Evolutionary conservation across 1,140 invertebrate genomes (phyloP).

Genomic region (Sipha flava): DNA sequence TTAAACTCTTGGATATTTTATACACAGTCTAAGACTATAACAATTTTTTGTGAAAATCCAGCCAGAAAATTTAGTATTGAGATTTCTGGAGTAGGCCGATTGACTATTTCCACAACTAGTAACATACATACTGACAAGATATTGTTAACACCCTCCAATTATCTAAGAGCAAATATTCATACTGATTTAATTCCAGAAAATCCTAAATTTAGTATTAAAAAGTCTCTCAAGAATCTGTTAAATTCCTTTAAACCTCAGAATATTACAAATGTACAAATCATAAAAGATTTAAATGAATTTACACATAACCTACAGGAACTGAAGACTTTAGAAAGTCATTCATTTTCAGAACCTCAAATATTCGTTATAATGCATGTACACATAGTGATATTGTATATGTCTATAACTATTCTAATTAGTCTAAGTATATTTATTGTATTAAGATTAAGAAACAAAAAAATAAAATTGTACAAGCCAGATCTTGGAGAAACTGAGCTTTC

Average conservation of each 20-base stretch:
- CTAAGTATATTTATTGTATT: background rate
- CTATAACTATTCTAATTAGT: background rate
- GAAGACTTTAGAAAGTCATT: background rate
- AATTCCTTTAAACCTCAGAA: background rate
- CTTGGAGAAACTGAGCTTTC: background rate
- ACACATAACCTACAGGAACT: background rate
- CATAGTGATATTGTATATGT: background rate
- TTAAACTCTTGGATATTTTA: background rate
- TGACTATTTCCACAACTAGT: background rate
- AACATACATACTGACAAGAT: background rate
- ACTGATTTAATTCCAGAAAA: background rate
- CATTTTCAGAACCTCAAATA: background rate
- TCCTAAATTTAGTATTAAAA: background rate
- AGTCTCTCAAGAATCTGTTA: background rate
- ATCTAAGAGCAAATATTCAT: background rate
- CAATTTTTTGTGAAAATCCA: background rate
- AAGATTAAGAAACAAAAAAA: background rate
- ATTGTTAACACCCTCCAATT: background rate
- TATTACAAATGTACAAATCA: background rate
- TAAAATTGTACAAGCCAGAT: background rate
- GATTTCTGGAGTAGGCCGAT: background rate
- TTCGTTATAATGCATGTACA: background rate
- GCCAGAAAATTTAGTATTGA: background rate
- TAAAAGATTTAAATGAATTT: background rate
- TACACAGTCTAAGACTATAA: background rate